phyloP scores from a whole-genome alignment of 2,797 vertebrate species.

The Sparidentex hasta region DNA sequence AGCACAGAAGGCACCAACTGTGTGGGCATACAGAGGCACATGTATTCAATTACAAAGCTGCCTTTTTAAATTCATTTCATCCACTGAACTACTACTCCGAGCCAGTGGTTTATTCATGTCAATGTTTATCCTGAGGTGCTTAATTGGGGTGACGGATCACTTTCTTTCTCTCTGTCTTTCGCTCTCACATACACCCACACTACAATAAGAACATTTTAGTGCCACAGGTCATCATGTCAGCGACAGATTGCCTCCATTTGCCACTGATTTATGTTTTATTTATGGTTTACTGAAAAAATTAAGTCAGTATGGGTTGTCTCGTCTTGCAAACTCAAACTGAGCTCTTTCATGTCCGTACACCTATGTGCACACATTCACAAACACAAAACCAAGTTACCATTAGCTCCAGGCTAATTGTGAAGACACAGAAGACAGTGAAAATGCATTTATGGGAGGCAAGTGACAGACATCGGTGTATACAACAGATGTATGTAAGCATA shows the following conservation, averaged over 20 bases:
- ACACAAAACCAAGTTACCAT: neutral
- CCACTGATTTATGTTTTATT: constrained; percentile 38
- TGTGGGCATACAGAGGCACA: constrained; percentile 37
- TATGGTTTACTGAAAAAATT: constrained; percentile 29
- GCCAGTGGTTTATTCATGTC: constrained; percentile 35
- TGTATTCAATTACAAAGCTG: constrained; percentile 55
- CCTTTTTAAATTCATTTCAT: constrained; percentile 58
- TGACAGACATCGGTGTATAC: neutral
- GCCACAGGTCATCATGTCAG: constrained; percentile 27
- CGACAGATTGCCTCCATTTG: constrained; percentile 39
- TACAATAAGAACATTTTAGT: neutral
- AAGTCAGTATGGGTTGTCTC: constrained; percentile 18
- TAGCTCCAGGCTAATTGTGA: constrained; percentile 8
- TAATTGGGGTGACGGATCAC: constrained; percentile 30
- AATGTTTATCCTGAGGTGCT: constrained; percentile 37
- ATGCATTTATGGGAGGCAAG: neutral
- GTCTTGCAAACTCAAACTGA: neutral
- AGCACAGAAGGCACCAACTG: constrained; percentile 34
- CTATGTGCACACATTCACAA: constrained; percentile 12
- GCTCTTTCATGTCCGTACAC: constrained; percentile 3
- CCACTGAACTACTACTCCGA: constrained; percentile 57
- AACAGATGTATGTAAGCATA: neutral
- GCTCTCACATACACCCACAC: constrained; percentile 1
- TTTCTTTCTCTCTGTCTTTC: constrained; percentile 9
- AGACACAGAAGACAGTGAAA: neutral